Evolutionary conservation across 2,113 vertebrate genomes (phyloP).

Genomic region (Cebidichthys violaceus): DNA sequence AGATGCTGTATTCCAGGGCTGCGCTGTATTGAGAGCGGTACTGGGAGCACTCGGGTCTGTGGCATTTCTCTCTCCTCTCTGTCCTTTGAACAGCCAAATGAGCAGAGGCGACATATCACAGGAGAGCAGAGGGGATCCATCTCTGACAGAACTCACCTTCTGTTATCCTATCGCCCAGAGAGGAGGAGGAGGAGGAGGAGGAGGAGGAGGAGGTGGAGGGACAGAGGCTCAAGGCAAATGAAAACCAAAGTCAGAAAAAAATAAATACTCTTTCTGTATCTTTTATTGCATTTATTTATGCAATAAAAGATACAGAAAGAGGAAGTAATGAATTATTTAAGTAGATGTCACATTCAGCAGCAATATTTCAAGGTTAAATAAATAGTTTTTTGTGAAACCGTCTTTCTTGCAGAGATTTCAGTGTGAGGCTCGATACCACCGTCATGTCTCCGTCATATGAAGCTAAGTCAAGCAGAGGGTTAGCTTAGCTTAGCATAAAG

Average conservation of each 20-base stretch:
- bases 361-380: background rate
- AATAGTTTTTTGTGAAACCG: background rate
- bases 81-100: constrained; percentile 59
- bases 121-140: constrained; percentile 58
- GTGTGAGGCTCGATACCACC: background rate
- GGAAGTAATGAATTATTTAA: background rate
- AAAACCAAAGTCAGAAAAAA: background rate
- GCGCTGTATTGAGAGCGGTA: constrained; percentile 25
- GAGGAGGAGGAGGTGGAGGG: background rate
- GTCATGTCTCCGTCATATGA: background rate
- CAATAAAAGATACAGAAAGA: background rate
- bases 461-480: no score
- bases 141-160: constrained; percentile 67
- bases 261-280: no score
- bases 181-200: background rate
- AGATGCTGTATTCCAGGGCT: background rate
- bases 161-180: constrained; percentile 51
- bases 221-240: background rate
- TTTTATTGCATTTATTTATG: no score
- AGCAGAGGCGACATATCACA: constrained; percentile 52
- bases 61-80: constrained; percentile 11
- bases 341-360: background rate
- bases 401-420: background rate
- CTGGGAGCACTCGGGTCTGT: constrained; percentile 22
- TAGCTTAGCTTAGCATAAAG: background rate